Base-by-base conservation (phyloP, 1,140 invertebrate species). In the Aphidius gifuensis region DNA sequence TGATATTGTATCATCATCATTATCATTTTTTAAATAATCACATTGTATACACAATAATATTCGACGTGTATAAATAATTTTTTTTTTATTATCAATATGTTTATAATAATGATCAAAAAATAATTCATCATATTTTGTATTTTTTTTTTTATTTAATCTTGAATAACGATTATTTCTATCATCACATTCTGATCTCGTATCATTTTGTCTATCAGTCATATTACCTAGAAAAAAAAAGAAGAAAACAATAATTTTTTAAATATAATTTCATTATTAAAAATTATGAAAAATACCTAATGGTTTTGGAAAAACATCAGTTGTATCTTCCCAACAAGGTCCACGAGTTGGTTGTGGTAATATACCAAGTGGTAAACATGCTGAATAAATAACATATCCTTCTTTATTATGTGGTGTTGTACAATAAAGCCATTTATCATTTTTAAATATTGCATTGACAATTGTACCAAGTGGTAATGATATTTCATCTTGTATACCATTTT, bases 381-480 rank as follows among this genome's bases (percentile, higher is more conserved):
- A 82, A 64, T 91, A 92, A 45, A 87, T 83, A 21, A 92, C 87
- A 64, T 92, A 91, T 0, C 90, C 90, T 73, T 92, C 90, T 61
- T 91, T 86, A 0, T 85, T 87, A 65, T 90, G 89, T 3, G 90
- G 88, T 1, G 91, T 92, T 73, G 92, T 90, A 2, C 90, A 89
- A 69, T 92, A 92, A 3, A 93, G 73, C 91, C 91, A 93, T 65
- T 86, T 85, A 66, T 90, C 86, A 67, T 90, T 92, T 76, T 91
- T 91, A 74, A 92, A 93, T 6, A 92, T 86, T 0, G 90, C 91
- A 72, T 92, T 93, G 0, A 93, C 90, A 4, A 93, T 90, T 73
- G 91, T 92, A 7, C 91, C 91, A 53, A 92, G 77, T 0, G 90
- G 90, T 57, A 93, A 72, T 0, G 85, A 80, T 44, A 90, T 80